Evolutionary conservation across 2,113 vertebrate species (phyloP), one percentile per base, ranked within the genome.

Genomic region (Dicaeum eximium): DNA sequence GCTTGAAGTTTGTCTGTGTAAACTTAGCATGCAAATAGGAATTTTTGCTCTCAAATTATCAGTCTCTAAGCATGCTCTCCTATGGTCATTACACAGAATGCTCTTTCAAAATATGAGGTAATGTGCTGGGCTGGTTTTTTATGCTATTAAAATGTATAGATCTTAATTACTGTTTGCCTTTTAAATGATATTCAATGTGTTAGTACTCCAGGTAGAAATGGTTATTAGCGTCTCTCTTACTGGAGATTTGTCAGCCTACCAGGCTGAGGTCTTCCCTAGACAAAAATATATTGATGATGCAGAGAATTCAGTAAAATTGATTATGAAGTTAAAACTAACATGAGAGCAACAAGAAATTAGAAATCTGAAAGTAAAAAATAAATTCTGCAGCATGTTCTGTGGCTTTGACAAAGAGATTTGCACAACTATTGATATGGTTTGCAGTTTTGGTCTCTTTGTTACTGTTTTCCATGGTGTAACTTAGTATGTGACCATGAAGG

Each of bases 11-110:
- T 33, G 4, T 42, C 27, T 51, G 5, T 61, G 47, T 53, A 83
- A 93, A 70, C 10, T n/a, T 75, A 87, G 23, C 15, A 27, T 15
- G 6, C 11, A 83, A 77, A 54, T 33, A 53, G 3, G 30, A 86
- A 77, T 50, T 9, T 15, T 47, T 66, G 22, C 7, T 80, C n/a
- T 70, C 28, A 83, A 51, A 80, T 24, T 50, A 38, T 58, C 30
- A 23, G 4, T 30, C 5, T 66, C 15, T 50, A 44, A 66, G 4
- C 0, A 1, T 28, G 18, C 0, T 62, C 33, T 80, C 13, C 27
- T 45, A n/a, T 2, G 4, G 54, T 57, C 3, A 1, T 69, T 65
- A 62, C 35, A 51, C 20, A 21, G 30, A 54, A 15, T n/a, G 13
- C 23, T 47, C 9, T 67, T 81, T 89, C 31, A 82, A 93, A 93